Percentiles rank a stretch among this genome's conserved stretches.
phyloP scores from a whole-genome alignment of 2,888 invertebrate genomes.

The Dysmachus trigonus region DNA sequence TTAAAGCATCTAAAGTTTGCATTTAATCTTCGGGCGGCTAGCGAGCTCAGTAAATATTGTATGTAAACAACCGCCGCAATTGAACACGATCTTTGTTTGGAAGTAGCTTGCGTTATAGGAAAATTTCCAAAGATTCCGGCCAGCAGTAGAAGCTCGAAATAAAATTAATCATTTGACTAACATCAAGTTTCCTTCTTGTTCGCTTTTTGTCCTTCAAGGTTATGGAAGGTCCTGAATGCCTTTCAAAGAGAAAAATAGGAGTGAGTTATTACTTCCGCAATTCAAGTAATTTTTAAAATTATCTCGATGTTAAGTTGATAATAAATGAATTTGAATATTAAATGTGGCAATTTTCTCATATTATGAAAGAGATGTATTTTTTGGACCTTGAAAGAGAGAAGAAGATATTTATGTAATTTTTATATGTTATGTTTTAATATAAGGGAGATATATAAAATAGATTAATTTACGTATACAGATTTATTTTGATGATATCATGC shows the following conservation, averaged over 20 bases:
- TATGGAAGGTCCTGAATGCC: not conserved
- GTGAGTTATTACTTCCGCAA: not conserved
- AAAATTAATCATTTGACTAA: not conserved
- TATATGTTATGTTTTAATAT: too few species aligned
- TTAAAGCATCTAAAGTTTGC: constrained; percentile 14
- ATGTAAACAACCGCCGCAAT: not conserved
- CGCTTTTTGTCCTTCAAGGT: not conserved
- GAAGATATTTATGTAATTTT: too few species aligned
- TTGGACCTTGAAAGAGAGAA: too few species aligned
- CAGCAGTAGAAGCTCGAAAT: not conserved
- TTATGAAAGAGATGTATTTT: too few species aligned
- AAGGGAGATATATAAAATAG: too few species aligned
- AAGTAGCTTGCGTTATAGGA: not conserved
- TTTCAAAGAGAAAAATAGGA: not conserved
- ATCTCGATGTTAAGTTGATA: not conserved
- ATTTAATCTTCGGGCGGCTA: constrained; percentile 17
- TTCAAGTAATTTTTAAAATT: not conserved
- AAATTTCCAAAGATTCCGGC: not conserved
- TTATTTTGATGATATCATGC: too few species aligned
- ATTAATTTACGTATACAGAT: too few species aligned
- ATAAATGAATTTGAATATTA: too few species aligned
- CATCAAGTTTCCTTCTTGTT: not conserved
- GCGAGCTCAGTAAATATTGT: not conserved
- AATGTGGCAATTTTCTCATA: too few species aligned
- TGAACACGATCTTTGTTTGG: not conserved